phyloP scores from a whole-genome alignment of 2,797 vertebrate species.

The Hyperoplus lanceolatus region DNA sequence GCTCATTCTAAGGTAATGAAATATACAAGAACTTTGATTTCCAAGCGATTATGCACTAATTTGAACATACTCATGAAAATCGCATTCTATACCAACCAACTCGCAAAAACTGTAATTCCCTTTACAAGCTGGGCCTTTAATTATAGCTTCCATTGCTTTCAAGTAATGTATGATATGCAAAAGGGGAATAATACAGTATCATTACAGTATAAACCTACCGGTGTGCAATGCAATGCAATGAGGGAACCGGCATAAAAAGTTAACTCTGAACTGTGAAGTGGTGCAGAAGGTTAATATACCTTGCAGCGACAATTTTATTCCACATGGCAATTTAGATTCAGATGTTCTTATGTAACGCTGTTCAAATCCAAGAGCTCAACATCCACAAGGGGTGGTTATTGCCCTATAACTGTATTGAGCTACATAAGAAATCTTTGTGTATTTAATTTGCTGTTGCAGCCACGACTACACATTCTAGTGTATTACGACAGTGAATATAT shows the following conservation, averaged over 20 bases:
- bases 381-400: constrained; percentile 4
- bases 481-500: not conserved
- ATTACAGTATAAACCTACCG: not conserved
- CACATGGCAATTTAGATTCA: constrained; percentile 53
- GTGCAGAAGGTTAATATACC: constrained; percentile 50
- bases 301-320: constrained; percentile 38
- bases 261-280: constrained; percentile 37
- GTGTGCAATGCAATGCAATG: constrained; percentile 21
- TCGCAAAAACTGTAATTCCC: not conserved
- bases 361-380: constrained; percentile 30
- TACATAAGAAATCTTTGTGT: constrained; percentile 5
- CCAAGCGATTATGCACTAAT: no score
- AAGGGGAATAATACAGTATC: not conserved
- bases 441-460: constrained; percentile 5
- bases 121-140: no score
- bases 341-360: constrained; percentile 52
- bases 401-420: constrained; percentile 18
- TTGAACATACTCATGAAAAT: no score
- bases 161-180: constrained; percentile 13
- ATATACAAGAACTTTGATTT: no score
- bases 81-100: not conserved
- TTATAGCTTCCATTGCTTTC: not conserved
- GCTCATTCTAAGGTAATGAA: no score
- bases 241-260: constrained; percentile 39
- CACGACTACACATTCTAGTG: not conserved